Percentiles rank a stretch among this genome's conserved stretches.
These are phyloP conservation scores for Eumerus sabulonum DNA, from an alignment of 2,888 invertebrate species.

Conservation along the genomic window DNA sequence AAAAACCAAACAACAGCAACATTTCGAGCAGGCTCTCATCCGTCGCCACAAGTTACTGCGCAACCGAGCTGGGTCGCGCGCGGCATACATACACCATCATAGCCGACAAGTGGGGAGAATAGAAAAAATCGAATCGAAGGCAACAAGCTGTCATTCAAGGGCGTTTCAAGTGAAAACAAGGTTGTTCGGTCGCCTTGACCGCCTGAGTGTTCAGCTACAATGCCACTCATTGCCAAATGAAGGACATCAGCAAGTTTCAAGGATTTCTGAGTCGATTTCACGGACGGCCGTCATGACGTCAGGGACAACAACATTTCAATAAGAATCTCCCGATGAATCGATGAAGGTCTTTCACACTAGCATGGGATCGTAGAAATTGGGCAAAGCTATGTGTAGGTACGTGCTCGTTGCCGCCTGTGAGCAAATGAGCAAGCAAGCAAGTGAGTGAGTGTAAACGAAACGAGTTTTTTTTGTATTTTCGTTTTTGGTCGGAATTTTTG, in stretches of 20 bases:
- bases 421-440: too few relatives aligned
- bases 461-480: constrained; percentile 15
- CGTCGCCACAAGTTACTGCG: not conserved
- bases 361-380: constrained; percentile 41
- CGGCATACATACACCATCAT: too few relatives aligned
- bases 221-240: constrained; percentile 74
- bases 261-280: constrained; percentile 72
- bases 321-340: constrained; percentile 28
- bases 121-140: too few relatives aligned
- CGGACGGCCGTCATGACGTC: constrained; percentile 53
- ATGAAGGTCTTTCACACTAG: constrained; percentile 36
- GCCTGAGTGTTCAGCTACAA: constrained; percentile 70
- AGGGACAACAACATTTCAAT: constrained; percentile 69
- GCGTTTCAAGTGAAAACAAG: constrained; percentile 58
- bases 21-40: constrained; percentile 76
- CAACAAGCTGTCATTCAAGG: constrained; percentile 36
- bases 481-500: constrained; percentile 56
- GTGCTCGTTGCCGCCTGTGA: constrained; percentile 5
- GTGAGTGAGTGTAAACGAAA: constrained; percentile 9
- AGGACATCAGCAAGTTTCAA: constrained; percentile 76
- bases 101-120: too few relatives aligned
- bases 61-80: too few relatives aligned
- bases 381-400: constrained; percentile 29
- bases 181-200: constrained; percentile 74
- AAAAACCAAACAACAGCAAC: constrained; percentile 78